Percentiles rank a stretch among this genome's conserved stretches.
These are phyloP conservation scores for Hypotaenidia okinawae DNA, from an alignment of 2,797 vertebrate species.

Conservation along the genomic window DNA sequence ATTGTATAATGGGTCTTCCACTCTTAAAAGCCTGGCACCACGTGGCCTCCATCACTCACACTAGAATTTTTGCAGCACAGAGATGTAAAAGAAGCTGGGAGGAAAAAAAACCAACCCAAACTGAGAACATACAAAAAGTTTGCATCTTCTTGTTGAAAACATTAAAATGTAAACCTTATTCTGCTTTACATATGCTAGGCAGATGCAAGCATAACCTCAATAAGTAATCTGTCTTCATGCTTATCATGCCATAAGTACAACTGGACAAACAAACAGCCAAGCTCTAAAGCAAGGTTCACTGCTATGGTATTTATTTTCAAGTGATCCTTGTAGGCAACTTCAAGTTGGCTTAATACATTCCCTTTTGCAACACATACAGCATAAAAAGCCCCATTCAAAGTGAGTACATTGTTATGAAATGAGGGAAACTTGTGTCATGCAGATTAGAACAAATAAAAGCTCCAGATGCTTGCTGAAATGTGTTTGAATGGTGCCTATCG, in stretches of 20 bases:
- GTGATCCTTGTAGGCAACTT: neutral
- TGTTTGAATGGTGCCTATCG: neutral
- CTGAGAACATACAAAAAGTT: neutral
- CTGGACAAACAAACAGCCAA: neutral
- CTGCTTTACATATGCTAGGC: neutral
- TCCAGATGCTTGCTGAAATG: neutral
- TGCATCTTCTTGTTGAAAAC: neutral
- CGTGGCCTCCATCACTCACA: neutral
- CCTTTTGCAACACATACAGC: neutral
- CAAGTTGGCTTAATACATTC: neutral
- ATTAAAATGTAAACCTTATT: neutral
- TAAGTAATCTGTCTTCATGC: neutral
- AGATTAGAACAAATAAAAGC: neutral
- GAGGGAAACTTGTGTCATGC: neutral
- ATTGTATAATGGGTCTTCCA: neutral
- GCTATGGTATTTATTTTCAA: neutral
- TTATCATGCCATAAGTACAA: neutral
- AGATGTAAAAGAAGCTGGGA: neutral
- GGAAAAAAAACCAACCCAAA: neutral
- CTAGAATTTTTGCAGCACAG: neutral
- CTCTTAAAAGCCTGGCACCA: neutral
- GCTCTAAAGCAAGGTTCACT: neutral
- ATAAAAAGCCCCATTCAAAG: neutral
- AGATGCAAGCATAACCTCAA: neutral
- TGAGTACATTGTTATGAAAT: neutral